Percentiles rank a stretch among this genome's conserved stretches.
Evolutionary conservation across 2,113 vertebrate species (phyloP).

Genomic region (Callaeas wilsoni): DNA sequence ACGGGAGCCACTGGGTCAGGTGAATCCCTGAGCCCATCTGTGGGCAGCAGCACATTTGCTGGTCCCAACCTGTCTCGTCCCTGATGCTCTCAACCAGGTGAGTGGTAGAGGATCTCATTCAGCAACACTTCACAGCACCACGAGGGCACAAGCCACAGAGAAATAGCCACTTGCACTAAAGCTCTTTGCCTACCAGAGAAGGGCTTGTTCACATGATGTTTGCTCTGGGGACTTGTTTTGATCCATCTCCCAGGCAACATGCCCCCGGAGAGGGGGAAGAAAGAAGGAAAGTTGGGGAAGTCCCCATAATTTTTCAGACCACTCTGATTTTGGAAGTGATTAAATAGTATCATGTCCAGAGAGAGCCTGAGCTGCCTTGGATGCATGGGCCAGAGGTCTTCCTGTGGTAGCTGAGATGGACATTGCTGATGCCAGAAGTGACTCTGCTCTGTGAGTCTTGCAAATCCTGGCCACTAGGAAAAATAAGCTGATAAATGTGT

Average conservation of each 20-base stretch:
- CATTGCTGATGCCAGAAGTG: neutral
- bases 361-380: neutral
- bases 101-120: neutral
- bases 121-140: neutral
- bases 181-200: neutral
- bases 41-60: neutral
- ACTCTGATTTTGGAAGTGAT: neutral
- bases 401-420: neutral
- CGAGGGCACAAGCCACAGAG: neutral
- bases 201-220: accelerated
- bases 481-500: neutral
- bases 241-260: neutral
- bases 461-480: neutral
- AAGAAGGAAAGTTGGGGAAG: neutral
- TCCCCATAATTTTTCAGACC: neutral
- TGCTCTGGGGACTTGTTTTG: neutral
- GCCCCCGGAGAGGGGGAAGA: neutral
- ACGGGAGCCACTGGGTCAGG: neutral
- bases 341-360: neutral
- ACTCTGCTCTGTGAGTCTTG: neutral
- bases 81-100: neutral
- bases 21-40: neutral
- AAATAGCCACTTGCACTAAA: neutral
- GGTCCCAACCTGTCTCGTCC: neutral
- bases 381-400: neutral